phyloP scores from a whole-genome alignment of 2,888 invertebrate species.

The Eupelmus urozonus region DNA sequence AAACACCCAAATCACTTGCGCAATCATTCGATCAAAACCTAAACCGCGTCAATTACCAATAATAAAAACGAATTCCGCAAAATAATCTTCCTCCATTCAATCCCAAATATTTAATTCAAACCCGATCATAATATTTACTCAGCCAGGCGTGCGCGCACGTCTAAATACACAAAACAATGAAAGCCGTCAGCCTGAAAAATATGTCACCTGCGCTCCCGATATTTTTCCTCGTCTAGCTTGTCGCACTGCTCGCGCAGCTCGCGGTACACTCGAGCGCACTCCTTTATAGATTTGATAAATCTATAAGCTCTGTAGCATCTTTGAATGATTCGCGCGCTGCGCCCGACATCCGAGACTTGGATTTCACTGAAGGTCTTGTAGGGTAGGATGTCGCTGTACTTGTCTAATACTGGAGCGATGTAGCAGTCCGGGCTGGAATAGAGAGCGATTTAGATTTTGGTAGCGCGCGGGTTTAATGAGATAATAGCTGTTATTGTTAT shows the following conservation, averaged over 20 bases:
- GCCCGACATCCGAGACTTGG: slow-evolving; percentile 73
- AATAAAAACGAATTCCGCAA: no score
- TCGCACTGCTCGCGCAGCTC: slow-evolving; percentile 79
- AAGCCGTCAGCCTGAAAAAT: slow-evolving; percentile 2
- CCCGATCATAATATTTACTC: no score
- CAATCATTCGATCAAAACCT: no score
- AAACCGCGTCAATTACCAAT: no score
- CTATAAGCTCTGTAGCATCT: slow-evolving; percentile 82
- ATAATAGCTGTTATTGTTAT: neutral
- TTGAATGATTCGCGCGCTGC: slow-evolving; percentile 80
- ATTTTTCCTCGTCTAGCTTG: slow-evolving; percentile 77
- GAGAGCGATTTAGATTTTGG: no score
- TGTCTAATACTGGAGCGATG: slow-evolving; percentile 83
- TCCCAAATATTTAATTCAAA: no score
- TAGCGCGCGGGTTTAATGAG: no score
- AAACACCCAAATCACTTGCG: no score
- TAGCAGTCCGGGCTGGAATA: slow-evolving; percentile 76
- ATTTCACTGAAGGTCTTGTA: slow-evolving; percentile 84
- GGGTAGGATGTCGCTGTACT: slow-evolving; percentile 80
- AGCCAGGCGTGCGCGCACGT: no score
- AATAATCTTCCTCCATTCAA: no score
- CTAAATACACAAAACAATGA: neutral
- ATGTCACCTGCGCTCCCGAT: neutral
- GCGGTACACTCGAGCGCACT: slow-evolving; percentile 79
- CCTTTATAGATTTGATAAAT: slow-evolving; percentile 78